A percentile compares a stretch with the other conserved stretches of the same genome.
Conservation (phyloP, 1,140 invertebrate species). For the Drosophila repleta region DNA sequence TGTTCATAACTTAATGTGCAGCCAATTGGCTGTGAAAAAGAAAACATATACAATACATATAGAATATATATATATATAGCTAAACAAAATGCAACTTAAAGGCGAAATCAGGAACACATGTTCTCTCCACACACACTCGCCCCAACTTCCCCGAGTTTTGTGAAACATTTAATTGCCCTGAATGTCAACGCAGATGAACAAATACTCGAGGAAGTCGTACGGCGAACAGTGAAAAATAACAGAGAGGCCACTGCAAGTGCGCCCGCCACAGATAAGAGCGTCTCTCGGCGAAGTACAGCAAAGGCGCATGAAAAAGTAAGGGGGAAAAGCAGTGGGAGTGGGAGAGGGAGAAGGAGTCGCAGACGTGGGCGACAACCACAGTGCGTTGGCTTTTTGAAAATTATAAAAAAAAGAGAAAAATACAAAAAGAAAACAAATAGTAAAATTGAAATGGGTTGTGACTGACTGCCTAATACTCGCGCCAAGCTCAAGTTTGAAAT, state of each 20-base stretch:
- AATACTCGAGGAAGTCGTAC: slow-evolving; percentile 56
- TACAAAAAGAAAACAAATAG: slow-evolving; percentile 9
- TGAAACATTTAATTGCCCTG: slow-evolving; percentile 73
- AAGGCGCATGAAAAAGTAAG: slow-evolving; percentile 11
- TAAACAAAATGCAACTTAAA: slow-evolving; percentile 23
- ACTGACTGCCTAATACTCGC: not conserved
- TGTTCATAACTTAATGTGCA: slow-evolving; percentile 74
- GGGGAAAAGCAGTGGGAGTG: slow-evolving; percentile 10
- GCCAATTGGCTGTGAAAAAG: slow-evolving; percentile 76
- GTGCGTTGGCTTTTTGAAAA: slow-evolving; percentile 74
- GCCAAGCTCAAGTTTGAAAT: too few species aligned
- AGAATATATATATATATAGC: not conserved
- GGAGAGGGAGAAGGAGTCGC: not conserved
- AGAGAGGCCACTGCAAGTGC: slow-evolving; percentile 57
- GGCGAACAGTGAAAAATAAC: slow-evolving; percentile 16
- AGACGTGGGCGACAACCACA: slow-evolving; percentile 41
- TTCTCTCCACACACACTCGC: slow-evolving; percentile 12
- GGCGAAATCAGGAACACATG: slow-evolving; percentile 75
- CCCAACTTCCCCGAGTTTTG: slow-evolving; percentile 24
- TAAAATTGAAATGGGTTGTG: not conserved
- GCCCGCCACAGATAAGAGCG: slow-evolving; percentile 54
- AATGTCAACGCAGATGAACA: slow-evolving; percentile 80
- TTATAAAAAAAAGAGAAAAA: slow-evolving; percentile 38
- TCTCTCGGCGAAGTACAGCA: not conserved
- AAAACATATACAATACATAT: not conserved